A percentile compares a stretch with the other conserved stretches of the same genome.
Conservation (phyloP, 2,113 vertebrate genomes). For the Tricholaema leucomelas region DNA sequence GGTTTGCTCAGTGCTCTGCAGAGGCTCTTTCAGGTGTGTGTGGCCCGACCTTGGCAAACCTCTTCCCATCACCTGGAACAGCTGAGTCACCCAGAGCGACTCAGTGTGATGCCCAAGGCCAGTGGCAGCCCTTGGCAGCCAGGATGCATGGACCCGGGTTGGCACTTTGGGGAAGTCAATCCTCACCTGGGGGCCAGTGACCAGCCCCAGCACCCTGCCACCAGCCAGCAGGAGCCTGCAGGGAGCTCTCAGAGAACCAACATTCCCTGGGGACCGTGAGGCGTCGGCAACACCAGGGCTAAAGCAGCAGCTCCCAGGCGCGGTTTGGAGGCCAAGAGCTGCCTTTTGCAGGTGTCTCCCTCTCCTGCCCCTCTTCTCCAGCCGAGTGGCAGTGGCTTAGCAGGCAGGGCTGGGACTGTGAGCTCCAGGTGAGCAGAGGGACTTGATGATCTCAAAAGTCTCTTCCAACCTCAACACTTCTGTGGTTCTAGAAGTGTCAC, state of each 20-base stretch:
- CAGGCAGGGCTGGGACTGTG: no score
- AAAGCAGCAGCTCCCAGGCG: neutral
- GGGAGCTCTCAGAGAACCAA: neutral
- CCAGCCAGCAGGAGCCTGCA: accelerated
- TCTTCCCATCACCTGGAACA: neutral
- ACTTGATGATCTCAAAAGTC: no score
- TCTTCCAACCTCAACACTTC: no score
- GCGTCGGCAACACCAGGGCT: neutral
- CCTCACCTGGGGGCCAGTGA: neutral
- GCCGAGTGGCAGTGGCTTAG: neutral
- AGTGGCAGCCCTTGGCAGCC: neutral
- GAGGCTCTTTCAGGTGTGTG: neutral
- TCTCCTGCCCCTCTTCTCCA: neutral
- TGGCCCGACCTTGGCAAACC: neutral
- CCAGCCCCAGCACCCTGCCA: neutral
- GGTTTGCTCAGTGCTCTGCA: neutral
- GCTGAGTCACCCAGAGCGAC: neutral
- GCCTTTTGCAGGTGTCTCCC: neutral
- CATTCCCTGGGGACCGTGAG: neutral
- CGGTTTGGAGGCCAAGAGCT: neutral
- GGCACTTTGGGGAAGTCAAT: accelerated
- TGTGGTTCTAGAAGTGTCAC: no score
- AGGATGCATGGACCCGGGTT: neutral
- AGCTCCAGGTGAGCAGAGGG: no score
- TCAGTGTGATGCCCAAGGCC: neutral